Conservation (phyloP, 2,888 invertebrate species). For the Melinopterus prodromus region DNA sequence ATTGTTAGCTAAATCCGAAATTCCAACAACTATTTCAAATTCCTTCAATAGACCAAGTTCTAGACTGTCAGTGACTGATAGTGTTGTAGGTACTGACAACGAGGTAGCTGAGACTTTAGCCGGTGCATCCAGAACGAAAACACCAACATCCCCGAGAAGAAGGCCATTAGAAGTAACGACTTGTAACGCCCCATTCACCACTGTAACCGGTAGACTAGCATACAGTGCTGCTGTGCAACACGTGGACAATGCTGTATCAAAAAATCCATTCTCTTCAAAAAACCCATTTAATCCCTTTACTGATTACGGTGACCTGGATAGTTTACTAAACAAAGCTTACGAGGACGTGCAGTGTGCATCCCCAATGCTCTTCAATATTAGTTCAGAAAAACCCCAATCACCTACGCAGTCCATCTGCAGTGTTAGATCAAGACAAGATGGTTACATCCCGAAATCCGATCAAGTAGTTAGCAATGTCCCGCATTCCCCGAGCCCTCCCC, state of each 20-base stretch:
- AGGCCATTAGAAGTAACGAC: conserved; percentile 65
- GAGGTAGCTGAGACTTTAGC: conserved; percentile 69
- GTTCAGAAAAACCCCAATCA: conserved; percentile 67
- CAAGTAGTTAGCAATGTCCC: conserved; percentile 35
- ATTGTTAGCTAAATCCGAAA: conserved; percentile 60
- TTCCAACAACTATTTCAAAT: conserved; percentile 60
- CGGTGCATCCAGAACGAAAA: conserved; percentile 60
- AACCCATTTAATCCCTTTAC: conserved; percentile 56
- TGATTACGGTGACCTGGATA: conserved; percentile 61
- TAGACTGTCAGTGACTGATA: conserved; percentile 69
- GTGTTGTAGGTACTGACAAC: conserved; percentile 68
- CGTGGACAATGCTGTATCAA: conserved; percentile 63
- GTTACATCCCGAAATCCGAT: conserved; percentile 60
- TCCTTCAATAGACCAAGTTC: conserved; percentile 67
- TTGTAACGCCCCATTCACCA: conserved; percentile 70
- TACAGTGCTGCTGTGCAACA: conserved; percentile 75
- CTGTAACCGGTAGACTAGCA: conserved; percentile 70
- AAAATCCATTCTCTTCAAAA: conserved; percentile 51
- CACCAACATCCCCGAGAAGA: conserved; percentile 66
- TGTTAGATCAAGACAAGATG: conserved; percentile 71
- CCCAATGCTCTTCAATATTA: conserved; percentile 63
- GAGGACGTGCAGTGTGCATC: conserved; percentile 63
- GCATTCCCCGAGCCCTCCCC: conserved; percentile 77
- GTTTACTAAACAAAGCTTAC: conserved; percentile 63
- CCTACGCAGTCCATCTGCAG: conserved; percentile 71